Conservation (phyloP, 2,888 invertebrate genomes). For the Baronia brevicornis region DNA sequence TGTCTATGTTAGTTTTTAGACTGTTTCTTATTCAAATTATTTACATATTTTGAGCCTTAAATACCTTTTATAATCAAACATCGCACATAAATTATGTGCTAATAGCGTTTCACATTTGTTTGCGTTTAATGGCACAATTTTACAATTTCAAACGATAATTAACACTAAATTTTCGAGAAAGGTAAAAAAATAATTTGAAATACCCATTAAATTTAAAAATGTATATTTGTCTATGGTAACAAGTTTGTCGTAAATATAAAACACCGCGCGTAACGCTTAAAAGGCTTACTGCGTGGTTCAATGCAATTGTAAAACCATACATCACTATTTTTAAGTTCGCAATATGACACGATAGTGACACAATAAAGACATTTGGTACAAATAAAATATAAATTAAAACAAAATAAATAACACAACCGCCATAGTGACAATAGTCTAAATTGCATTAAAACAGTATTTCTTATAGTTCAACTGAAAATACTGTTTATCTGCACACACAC, state of each 20-base stretch:
- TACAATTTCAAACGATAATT: not conserved
- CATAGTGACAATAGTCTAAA: conserved; percentile 47
- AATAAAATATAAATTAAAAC: conserved; percentile 67
- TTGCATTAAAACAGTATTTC: conserved; percentile 45
- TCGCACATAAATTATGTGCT: too few relatives aligned
- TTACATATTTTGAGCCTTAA: too few relatives aligned
- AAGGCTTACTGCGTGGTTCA: conserved; percentile 1
- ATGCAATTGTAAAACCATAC: too few relatives aligned
- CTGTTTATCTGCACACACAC: conserved; percentile 12
- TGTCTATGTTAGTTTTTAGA: too few relatives aligned
- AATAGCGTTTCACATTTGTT: too few relatives aligned
- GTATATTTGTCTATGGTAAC: conserved; percentile 15
- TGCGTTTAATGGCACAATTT: too few relatives aligned
- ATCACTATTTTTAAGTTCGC: conserved; percentile 17
- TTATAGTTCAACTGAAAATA: conserved; percentile 22
- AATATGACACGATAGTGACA: conserved; percentile 19
- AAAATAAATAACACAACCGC: conserved; percentile 74
- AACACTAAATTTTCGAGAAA: conserved; percentile 3
- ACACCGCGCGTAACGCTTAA: conserved; percentile 11
- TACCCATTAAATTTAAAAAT: conserved; percentile 12
- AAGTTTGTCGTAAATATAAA: conserved; percentile 11
- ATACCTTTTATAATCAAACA: too few relatives aligned
- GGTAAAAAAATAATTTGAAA: conserved; percentile 10
- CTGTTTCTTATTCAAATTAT: too few relatives aligned
- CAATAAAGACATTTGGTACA: conserved; percentile 45